phyloP scores from a whole-genome alignment of 2,888 invertebrate genomes.

The Hypomecis punctinalis region DNA sequence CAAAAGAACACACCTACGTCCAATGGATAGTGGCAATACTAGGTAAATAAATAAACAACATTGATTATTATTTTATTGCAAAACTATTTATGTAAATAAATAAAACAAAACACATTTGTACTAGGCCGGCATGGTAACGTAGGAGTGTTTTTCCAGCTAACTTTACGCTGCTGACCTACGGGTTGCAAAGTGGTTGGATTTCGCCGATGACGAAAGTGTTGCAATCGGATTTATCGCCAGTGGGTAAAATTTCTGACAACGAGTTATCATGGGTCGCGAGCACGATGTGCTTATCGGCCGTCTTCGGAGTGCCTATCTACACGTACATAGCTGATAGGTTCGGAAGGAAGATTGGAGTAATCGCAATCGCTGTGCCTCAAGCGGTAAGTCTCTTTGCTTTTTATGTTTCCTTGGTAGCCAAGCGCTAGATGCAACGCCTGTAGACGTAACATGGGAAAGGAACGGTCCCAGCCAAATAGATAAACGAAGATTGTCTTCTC shows the following conservation, averaged over 20 bases:
- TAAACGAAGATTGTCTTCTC: too few relatives aligned
- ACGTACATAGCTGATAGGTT: constrained; percentile 68
- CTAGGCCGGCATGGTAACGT: constrained; percentile 49
- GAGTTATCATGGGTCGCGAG: constrained; percentile 78
- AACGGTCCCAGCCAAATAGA: constrained; percentile 15
- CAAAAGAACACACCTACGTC: constrained; percentile 45
- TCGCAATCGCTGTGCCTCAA: constrained; percentile 77
- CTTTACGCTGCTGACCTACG: constrained; percentile 69
- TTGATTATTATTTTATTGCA: constrained; percentile 33
- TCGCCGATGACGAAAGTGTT: constrained; percentile 73
- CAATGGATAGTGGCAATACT: constrained; percentile 55
- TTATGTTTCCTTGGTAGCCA: constrained; percentile 48
- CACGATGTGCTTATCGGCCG: constrained; percentile 62
- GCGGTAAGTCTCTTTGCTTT: constrained; percentile 58
- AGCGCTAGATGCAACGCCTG: constrained; percentile 53
- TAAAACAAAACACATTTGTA: constrained; percentile 51
- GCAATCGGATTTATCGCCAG: constrained; percentile 62
- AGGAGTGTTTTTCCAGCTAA: constrained; percentile 65
- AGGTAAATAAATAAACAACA: constrained; percentile 40
- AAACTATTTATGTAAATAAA: constrained; percentile 49
- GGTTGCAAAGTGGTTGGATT: constrained; percentile 74
- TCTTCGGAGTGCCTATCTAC: constrained; percentile 66
- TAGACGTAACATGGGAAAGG: constrained; percentile 35
- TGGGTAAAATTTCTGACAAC: constrained; percentile 63
- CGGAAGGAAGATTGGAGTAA: constrained; percentile 72